These are phyloP conservation scores for Chaetoderma sp. DNA, from an alignment of 2,888 invertebrate genomes.

Conservation along the genomic window DNA sequence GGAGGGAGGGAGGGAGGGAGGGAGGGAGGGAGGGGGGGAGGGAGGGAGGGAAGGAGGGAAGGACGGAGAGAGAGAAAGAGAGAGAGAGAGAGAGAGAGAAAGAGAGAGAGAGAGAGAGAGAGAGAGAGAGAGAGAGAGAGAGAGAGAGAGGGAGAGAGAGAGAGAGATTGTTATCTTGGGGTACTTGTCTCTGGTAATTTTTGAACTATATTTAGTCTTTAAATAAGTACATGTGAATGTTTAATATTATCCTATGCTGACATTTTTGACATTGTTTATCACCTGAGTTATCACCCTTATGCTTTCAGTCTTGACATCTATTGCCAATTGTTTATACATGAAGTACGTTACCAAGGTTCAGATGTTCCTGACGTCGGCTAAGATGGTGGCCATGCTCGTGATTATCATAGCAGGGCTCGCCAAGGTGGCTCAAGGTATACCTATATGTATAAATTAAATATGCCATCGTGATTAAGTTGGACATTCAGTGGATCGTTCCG, in stretches of 20 bases:
- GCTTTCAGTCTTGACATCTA: constrained; percentile 56
- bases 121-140: no score
- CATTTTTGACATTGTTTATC: no score
- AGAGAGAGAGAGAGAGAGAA: no score
- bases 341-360: constrained; percentile 54
- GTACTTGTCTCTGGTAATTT: no score
- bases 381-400: constrained; percentile 51
- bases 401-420: constrained; percentile 52
- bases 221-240: no score
- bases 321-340: constrained; percentile 56
- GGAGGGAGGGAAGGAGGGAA: constrained; percentile 63
- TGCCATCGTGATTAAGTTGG: no score
- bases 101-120: no score
- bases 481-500: no score
- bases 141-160: no score
- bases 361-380: constrained; percentile 49
- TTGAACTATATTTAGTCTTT: no score
- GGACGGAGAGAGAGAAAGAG: constrained; percentile 71
- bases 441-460: background rate
- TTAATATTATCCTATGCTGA: no score
- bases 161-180: no score
- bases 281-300: background rate
- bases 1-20: background rate
- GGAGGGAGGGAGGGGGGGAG: background rate
- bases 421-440: constrained; percentile 45